A percentile compares a stretch with the other conserved stretches of the same genome.
Conservation (phyloP, 2,797 vertebrate genomes). For the Pelobates cultripes region DNA sequence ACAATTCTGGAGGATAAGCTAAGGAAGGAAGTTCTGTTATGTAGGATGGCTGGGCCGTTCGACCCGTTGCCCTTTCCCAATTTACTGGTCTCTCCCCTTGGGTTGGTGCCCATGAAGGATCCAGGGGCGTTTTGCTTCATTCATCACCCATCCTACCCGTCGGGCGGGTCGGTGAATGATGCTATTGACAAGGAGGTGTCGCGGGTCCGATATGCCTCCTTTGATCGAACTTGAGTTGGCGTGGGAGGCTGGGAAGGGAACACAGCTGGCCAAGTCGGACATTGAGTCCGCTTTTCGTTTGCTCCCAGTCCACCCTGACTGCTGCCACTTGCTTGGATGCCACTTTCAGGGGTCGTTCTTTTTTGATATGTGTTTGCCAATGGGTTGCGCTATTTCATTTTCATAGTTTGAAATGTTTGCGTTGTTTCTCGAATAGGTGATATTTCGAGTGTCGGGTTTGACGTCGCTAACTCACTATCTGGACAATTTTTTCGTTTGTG, state of each 20-base stretch:
- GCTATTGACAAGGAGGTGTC: neutral
- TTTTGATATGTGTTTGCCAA: neutral
- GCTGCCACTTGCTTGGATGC: neutral
- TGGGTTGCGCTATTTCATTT: neutral
- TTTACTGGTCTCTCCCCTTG: neutral
- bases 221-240: neutral
- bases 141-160: neutral
- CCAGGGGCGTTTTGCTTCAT: neutral
- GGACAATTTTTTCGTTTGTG: neutral
- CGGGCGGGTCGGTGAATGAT: neutral
- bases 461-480: neutral
- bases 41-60: slow-evolving; percentile 4
- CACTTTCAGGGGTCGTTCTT: neutral
- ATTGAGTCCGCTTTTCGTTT: neutral
- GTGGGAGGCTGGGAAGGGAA: too few species aligned
- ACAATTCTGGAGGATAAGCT: too few species aligned
- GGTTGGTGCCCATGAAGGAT: neutral
- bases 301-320: neutral
- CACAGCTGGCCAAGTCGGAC: neutral
- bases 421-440: neutral
- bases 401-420: neutral
- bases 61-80: neutral
- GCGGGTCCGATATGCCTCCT: neutral
- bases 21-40: neutral
- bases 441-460: neutral